A percentile compares a stretch with the other conserved stretches of the same genome.
phyloP scores from a whole-genome alignment of 2,888 invertebrate genomes.

The Maniola hyperantus region DNA sequence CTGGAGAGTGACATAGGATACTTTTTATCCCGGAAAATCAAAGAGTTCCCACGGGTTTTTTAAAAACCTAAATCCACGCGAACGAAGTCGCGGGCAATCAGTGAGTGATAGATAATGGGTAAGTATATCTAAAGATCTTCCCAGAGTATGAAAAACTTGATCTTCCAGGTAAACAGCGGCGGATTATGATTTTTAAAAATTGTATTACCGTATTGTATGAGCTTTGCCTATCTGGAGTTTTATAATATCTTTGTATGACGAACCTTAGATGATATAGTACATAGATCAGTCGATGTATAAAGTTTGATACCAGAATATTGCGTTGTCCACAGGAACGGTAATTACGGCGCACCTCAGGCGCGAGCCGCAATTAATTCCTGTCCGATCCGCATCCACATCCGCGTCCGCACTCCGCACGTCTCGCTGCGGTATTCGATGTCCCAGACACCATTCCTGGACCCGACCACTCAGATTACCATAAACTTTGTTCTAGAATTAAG shows the following conservation, averaged over 20 bases:
- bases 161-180: no score
- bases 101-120: no score
- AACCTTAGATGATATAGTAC: background rate
- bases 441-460: conserved; percentile 52
- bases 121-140: no score
- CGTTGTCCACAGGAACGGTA: conserved; percentile 54
- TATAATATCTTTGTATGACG: no score
- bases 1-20: no score
- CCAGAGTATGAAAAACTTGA: no score
- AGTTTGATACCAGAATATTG: conserved; percentile 15
- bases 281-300: background rate
- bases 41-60: no score
- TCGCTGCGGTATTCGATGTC: conserved; percentile 59
- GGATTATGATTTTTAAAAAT: no score
- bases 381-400: conserved; percentile 43
- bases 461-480: conserved; percentile 47
- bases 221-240: background rate
- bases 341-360: conserved; percentile 66
- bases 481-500: conserved; percentile 9
- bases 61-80: no score
- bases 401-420: conserved; percentile 43
- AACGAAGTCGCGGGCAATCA: no score
- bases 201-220: no score
- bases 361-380: conserved; percentile 70
- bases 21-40: no score